Percentiles rank a stretch among this genome's conserved stretches.
phyloP scores from a whole-genome alignment of 2,113 vertebrate species.

The Poicephalus gulielmi region DNA sequence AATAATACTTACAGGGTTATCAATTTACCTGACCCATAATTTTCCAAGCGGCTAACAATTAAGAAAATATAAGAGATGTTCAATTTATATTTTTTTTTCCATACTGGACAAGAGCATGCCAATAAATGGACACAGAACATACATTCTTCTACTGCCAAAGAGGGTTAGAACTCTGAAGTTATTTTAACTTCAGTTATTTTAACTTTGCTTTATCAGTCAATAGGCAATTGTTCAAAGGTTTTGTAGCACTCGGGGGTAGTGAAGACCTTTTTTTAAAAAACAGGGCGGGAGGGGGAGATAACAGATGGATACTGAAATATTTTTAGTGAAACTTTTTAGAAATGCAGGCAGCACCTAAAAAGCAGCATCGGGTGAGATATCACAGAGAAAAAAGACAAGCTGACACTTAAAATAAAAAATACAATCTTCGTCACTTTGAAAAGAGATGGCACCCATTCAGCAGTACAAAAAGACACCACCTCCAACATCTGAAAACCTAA shows the following conservation, averaged over 20 bases:
- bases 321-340: background rate
- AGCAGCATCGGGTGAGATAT: background rate
- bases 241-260: background rate
- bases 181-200: background rate
- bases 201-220: background rate
- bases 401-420: background rate
- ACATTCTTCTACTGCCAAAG: slow-evolving; percentile 6
- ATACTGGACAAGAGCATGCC: slow-evolving; percentile 52
- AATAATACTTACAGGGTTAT: slow-evolving; percentile 79
- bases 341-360: background rate
- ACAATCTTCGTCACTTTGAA: background rate
- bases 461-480: background rate
- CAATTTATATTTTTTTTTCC: slow-evolving; percentile 69
- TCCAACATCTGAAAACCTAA: background rate
- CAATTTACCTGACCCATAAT: slow-evolving; percentile 81
- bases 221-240: background rate
- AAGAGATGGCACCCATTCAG: background rate
- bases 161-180: background rate
- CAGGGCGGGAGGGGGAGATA: background rate
- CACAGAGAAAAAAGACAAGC: background rate
- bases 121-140: slow-evolving; percentile 64
- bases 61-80: slow-evolving; percentile 82
- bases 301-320: background rate
- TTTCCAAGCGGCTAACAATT: slow-evolving; percentile 83
- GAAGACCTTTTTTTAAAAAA: background rate